Conservation (phyloP, 1,140 invertebrate species). For the Drosophila parvula region DNA sequence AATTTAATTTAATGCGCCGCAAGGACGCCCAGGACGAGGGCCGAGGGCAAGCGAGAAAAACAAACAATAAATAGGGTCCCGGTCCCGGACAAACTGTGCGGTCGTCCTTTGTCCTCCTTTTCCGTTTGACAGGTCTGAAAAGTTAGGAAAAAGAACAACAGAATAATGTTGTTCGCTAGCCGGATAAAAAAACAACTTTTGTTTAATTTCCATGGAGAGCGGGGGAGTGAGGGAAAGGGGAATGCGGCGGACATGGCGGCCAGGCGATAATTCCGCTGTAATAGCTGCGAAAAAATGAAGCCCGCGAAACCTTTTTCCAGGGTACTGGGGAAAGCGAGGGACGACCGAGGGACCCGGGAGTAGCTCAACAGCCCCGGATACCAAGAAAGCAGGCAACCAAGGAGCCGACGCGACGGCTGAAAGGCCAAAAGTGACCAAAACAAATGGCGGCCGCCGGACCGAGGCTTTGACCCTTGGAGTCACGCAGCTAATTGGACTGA, state of each 20-base stretch:
- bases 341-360: not conserved
- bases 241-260: slow-evolving; percentile 14
- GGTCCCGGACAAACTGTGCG: slow-evolving; percentile 30
- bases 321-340: slow-evolving; percentile 28
- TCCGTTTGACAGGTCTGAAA: slow-evolving; percentile 50
- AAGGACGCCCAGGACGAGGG: not conserved
- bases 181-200: slow-evolving; percentile 59
- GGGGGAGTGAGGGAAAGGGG: slow-evolving; percentile 15
- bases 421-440: slow-evolving; percentile 67
- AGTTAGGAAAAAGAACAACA: slow-evolving; percentile 54
- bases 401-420: slow-evolving; percentile 34
- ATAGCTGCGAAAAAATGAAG: slow-evolving; percentile 73
- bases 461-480: slow-evolving; percentile 69
- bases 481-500: slow-evolving; percentile 81
- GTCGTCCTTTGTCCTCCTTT: slow-evolving; percentile 29
- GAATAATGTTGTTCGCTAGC: slow-evolving; percentile 50
- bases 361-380: not conserved
- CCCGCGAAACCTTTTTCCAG: slow-evolving; percentile 26
- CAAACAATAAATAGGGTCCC: slow-evolving; percentile 46
- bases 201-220: slow-evolving; percentile 68
- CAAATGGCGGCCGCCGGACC: slow-evolving; percentile 59
- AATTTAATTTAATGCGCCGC: slow-evolving; percentile 53
- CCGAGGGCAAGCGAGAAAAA: slow-evolving; percentile 17
- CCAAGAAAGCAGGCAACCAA: slow-evolving; percentile 47
- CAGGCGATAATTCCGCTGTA: slow-evolving; percentile 76